A percentile compares a stretch with the other conserved stretches of the same genome.
Evolutionary conservation across 2,888 invertebrate species (phyloP).

Genomic region (Galerucella calmariensis): DNA sequence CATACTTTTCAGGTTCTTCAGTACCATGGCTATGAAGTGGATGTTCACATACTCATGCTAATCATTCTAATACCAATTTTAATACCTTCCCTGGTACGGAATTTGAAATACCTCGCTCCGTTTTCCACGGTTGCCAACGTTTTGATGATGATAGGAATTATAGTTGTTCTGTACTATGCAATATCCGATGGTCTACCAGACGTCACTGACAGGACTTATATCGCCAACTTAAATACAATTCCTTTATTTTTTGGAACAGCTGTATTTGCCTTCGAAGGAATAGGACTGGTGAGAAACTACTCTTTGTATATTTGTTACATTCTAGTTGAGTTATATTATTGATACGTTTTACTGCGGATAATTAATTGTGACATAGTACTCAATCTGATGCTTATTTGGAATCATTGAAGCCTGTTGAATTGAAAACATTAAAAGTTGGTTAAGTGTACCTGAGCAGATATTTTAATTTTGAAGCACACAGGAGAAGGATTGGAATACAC

Average conservation of each 20-base stretch:
- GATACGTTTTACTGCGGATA: too few species aligned
- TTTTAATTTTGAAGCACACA: too few species aligned
- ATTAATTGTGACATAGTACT: background rate
- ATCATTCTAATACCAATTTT: constrained; percentile 79
- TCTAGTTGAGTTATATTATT: background rate
- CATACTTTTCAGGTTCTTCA: constrained; percentile 72
- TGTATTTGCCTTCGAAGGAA: constrained; percentile 97
- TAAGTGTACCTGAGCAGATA: too few species aligned
- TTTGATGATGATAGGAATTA: constrained; percentile 78
- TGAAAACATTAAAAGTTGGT: too few species aligned
- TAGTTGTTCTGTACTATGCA: constrained; percentile 83
- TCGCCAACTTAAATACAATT: constrained; percentile 71
- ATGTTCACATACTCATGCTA: constrained; percentile 79
- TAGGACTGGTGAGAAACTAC: constrained; percentile 76
- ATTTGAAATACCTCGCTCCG: constrained; percentile 81
- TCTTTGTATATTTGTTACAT: background rate
- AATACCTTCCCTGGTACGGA: constrained; percentile 79
- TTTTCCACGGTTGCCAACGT: constrained; percentile 83
- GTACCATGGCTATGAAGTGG: constrained; percentile 71
- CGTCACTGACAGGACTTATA: constrained; percentile 69
- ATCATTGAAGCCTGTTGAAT: too few species aligned
- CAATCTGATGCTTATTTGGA: too few species aligned
- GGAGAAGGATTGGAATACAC: too few species aligned
- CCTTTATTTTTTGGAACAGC: constrained; percentile 96
- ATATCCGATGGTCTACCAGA: constrained; percentile 76